Evolutionary conservation across 92 coral and sea anemone genomes (phyloP).

Genomic region (Paragorgia papillata): DNA sequence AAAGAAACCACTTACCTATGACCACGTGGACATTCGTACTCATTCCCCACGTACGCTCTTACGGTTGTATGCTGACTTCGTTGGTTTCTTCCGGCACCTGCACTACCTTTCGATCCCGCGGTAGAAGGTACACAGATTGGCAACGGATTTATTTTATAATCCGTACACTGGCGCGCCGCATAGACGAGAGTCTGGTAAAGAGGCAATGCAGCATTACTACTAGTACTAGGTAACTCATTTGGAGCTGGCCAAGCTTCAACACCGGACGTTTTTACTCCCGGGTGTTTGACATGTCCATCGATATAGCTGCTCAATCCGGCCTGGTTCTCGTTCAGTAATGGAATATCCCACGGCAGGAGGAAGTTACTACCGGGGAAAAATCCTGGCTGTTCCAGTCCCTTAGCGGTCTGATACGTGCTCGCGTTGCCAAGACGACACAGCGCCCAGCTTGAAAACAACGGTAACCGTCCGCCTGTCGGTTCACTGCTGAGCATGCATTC

Average conservation of each 20-base stretch:
- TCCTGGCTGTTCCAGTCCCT: conserved; percentile 94
- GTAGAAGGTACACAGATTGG: conserved; percentile 46
- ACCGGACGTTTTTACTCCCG: conserved; percentile 72
- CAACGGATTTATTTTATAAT: conserved; percentile 71
- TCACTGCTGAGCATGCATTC: conserved; percentile 92
- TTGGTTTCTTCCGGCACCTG: conserved; percentile 68
- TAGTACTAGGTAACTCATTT: conserved; percentile 86
- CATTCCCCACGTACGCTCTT: conserved; percentile 91
- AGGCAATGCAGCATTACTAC: conserved; percentile 77
- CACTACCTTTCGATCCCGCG: conserved; percentile 52
- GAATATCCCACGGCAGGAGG: conserved; percentile 96
- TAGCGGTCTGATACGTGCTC: conserved; percentile 79
- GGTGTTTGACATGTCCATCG: conserved; percentile 87
- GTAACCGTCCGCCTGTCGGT: conserved; percentile 73
- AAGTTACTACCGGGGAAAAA: conserved; percentile 98
- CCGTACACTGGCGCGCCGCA: conserved; percentile 83
- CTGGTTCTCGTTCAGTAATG: conserved; percentile 81
- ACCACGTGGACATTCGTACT: conserved; percentile 98
- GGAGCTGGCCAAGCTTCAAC: conserved; percentile 99
- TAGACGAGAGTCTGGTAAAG: conserved; percentile 92
- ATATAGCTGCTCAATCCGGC: conserved; percentile 85
- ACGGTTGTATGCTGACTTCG: conserved; percentile 82
- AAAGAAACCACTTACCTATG: conserved; percentile 69
- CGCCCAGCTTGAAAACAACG: conserved; percentile 95
- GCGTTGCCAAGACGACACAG: conserved; percentile 90